Percentiles rank a stretch among this genome's conserved stretches.
These are phyloP conservation scores for Seriola dumerili DNA, from an alignment of 2,113 vertebrate genomes.

Conservation along the genomic window DNA sequence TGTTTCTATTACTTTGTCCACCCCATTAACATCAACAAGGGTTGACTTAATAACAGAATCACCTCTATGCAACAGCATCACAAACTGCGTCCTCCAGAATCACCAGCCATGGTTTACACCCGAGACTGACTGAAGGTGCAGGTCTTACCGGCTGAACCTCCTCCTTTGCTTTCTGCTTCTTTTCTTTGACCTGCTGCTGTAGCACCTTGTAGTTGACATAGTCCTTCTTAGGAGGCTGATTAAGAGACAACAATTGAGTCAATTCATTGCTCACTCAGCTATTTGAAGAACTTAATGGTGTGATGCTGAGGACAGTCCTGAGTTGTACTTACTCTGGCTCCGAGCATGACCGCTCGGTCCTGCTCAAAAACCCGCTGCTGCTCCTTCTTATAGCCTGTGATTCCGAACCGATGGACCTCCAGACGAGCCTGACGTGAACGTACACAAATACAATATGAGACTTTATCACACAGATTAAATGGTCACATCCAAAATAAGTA, in stretches of 20 bases:
- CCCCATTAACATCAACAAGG: not conserved
- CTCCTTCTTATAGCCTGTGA: slow-evolving; percentile 94
- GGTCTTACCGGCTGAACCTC: slow-evolving; percentile 84
- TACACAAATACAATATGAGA: not conserved
- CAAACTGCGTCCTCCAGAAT: not conserved
- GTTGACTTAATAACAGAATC: too few relatives aligned
- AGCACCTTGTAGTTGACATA: slow-evolving; percentile 92
- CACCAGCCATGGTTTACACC: not conserved
- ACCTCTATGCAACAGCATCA: not conserved
- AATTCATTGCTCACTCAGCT: not conserved
- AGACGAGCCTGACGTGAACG: slow-evolving; percentile 87
- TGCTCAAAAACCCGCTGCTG: slow-evolving; percentile 91
- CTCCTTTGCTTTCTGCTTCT: slow-evolving; percentile 81
- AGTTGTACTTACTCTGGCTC: slow-evolving; percentile 87
- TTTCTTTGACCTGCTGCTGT: slow-evolving; percentile 90
- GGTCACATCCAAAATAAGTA: not conserved
- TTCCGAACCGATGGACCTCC: slow-evolving; percentile 96
- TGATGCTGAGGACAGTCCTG: not conserved
- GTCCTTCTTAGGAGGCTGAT: slow-evolving; percentile 91
- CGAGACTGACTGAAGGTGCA: not conserved
- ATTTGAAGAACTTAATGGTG: too few relatives aligned
- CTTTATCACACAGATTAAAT: not conserved
- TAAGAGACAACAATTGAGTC: not conserved
- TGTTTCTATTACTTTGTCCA: not conserved
- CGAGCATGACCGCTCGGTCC: slow-evolving; percentile 95